These are phyloP conservation scores for Aphelenchoides besseyi DNA, from an alignment of 1,140 invertebrate genomes.

Conservation along the genomic window DNA sequence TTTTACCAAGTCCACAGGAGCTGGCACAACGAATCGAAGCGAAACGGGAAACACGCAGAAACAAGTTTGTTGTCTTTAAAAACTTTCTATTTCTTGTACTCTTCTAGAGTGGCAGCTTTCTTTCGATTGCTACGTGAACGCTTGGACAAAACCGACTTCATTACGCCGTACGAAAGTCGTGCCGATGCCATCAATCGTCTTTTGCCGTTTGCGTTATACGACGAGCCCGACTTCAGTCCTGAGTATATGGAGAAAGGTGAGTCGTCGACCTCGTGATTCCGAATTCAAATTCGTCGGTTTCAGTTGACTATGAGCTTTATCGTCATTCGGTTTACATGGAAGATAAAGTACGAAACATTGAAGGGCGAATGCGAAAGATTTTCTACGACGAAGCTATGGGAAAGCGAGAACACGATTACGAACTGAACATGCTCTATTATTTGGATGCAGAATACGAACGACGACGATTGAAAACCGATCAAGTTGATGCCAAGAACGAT, in stretches of 20 bases:
- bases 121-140: not conserved
- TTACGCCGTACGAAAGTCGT: not conserved
- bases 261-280: not conserved
- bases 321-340: conserved; percentile 9
- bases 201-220: conserved; percentile 1
- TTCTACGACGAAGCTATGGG: conserved; percentile 15
- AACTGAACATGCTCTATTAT: conserved; percentile 18
- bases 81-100: not conserved
- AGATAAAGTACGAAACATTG: not conserved
- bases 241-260: conserved; percentile 16
- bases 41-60: conserved; percentile 5
- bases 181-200: conserved; percentile 17
- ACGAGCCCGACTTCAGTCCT: conserved; percentile 7
- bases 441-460: conserved; percentile 13
- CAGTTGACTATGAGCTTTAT: conserved; percentile 4
- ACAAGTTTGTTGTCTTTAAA: conserved; percentile 17
- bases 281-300: conserved; percentile 13
- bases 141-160: conserved; percentile 15
- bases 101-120: not conserved
- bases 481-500: conserved; percentile 18
- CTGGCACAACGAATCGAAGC: not conserved
- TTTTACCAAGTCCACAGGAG: conserved; percentile 10
- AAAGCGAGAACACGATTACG: conserved; percentile 12
- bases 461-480: conserved; percentile 10
- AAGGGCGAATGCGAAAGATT: not conserved